phyloP scores from a whole-genome alignment of 1,140 invertebrate species.

The Brachionus rubens region DNA sequence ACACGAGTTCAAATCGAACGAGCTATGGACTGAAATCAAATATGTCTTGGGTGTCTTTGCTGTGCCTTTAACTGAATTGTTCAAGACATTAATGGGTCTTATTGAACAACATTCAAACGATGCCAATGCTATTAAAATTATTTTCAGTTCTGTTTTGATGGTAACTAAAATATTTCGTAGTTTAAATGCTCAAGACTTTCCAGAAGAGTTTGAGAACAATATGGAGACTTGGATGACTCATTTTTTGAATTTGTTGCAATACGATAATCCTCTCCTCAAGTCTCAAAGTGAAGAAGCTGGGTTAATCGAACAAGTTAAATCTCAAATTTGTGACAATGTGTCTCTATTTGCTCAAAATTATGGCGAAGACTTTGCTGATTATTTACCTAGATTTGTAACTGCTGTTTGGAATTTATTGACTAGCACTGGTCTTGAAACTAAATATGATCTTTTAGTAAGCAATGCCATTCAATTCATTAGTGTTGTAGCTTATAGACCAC shows the following conservation, averaged over 20 bases:
- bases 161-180: conserved; percentile 96
- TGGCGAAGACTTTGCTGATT: conserved; percentile 88
- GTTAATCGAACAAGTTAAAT: conserved; percentile 81
- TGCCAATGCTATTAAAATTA: conserved; percentile 74
- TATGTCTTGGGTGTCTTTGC: conserved; percentile 90
- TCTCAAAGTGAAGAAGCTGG: conserved; percentile 82
- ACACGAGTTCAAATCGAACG: conserved; percentile 89
- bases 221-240: conserved; percentile 89
- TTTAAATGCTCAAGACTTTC: conserved; percentile 90
- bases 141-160: conserved; percentile 81
- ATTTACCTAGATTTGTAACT: conserved; percentile 82
- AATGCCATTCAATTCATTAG: conserved; percentile 91
- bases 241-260: conserved; percentile 75
- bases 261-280: conserved; percentile 61
- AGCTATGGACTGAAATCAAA: conserved; percentile 92
- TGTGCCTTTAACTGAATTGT: conserved; percentile 83
- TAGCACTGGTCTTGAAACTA: conserved; percentile 75
- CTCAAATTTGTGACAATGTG: conserved; percentile 92
- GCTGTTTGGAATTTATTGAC: conserved; percentile 85
- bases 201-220: conserved; percentile 97
- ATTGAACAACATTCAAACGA: conserved; percentile 67
- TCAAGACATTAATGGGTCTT: conserved; percentile 59
- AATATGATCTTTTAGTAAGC: conserved; percentile 91
- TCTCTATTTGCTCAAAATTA: conserved; percentile 93
- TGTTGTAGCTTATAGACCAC: conserved; percentile 81